These are phyloP conservation scores for Myripristis jacobus DNA, from an alignment of 2,797 vertebrate species.

Conservation along the genomic window DNA sequence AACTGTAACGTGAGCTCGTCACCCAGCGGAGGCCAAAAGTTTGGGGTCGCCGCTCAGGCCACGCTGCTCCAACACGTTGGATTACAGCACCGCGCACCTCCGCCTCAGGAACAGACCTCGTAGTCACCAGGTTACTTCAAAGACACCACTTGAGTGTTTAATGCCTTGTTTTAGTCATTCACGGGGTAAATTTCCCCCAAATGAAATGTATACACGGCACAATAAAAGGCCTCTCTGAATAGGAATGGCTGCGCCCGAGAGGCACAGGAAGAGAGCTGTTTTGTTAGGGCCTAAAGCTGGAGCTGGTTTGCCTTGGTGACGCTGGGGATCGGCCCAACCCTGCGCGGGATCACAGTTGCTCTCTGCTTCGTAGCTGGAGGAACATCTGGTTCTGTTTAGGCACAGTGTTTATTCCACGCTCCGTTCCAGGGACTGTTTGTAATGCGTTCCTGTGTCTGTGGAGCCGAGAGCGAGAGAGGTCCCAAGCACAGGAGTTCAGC, in stretches of 20 bases:
- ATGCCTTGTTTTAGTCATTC: constrained; percentile 7
- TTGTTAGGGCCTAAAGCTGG: constrained; percentile 57
- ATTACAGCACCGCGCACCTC: constrained; percentile 20
- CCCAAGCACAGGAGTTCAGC: constrained; percentile 61
- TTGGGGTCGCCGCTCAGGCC: neutral
- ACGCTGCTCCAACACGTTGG: neutral
- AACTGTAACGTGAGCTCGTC: constrained; percentile 11
- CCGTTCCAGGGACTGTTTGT: constrained; percentile 74
- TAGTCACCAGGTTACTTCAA: constrained; percentile 38
- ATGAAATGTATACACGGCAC: constrained; percentile 31
- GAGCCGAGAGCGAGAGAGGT: constrained; percentile 38
- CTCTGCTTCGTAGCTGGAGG: constrained; percentile 60
- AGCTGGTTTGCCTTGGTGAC: constrained; percentile 66
- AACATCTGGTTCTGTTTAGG: constrained; percentile 85
- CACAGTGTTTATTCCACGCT: constrained; percentile 70
- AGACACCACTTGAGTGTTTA: constrained; percentile 30
- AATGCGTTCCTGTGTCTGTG: constrained; percentile 63
- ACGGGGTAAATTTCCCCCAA: constrained; percentile 27
- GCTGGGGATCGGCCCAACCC: constrained; percentile 72
- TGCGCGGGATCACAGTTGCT: constrained; percentile 56
- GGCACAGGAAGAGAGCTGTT: constrained; percentile 71
- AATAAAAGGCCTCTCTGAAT: constrained; percentile 48
- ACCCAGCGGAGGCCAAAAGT: constrained; percentile 2
- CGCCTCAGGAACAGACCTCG: constrained; percentile 22
- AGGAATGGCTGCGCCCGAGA: constrained; percentile 44